phyloP scores from a whole-genome alignment of 2,888 invertebrate species.

The Drosophila mettleri region DNA sequence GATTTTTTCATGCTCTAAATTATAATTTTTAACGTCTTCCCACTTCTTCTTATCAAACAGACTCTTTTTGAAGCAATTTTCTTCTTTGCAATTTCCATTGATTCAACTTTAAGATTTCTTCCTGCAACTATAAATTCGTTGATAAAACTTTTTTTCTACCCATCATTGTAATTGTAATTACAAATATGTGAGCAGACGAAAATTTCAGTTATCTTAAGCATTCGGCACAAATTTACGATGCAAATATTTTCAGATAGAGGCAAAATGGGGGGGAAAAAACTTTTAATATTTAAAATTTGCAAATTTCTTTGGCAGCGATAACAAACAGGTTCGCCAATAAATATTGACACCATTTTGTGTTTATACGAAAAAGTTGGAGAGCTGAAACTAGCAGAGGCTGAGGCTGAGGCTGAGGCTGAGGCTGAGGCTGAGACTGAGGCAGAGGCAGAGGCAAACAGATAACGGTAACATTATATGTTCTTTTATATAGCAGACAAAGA shows the following conservation, averaged over 20 bases:
- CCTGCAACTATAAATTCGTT: background rate
- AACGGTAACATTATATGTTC: slow-evolving; percentile 64
- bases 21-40: no score
- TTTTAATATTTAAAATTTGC: slow-evolving; percentile 79
- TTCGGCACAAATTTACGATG: slow-evolving; percentile 63
- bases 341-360: slow-evolving; percentile 79
- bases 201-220: slow-evolving; percentile 26
- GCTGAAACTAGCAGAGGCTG: slow-evolving; percentile 11
- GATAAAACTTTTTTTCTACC: background rate
- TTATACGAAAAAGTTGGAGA: slow-evolving; percentile 40
- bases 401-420: slow-evolving; percentile 6
- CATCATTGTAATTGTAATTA: background rate
- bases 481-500: slow-evolving; percentile 54
- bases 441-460: slow-evolving; percentile 49
- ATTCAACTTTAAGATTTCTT: background rate
- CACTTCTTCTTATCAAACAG: no score
- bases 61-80: background rate
- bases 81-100: background rate
- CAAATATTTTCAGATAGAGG: slow-evolving; percentile 48
- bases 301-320: slow-evolving; percentile 74
- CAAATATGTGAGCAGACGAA: slow-evolving; percentile 3
- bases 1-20: no score
- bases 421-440: slow-evolving; percentile 8
- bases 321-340: slow-evolving; percentile 81
- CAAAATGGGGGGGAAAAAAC: slow-evolving; percentile 28